Conservation (phyloP, 2,797 vertebrate genomes). For the Poecilia gillii region DNA sequence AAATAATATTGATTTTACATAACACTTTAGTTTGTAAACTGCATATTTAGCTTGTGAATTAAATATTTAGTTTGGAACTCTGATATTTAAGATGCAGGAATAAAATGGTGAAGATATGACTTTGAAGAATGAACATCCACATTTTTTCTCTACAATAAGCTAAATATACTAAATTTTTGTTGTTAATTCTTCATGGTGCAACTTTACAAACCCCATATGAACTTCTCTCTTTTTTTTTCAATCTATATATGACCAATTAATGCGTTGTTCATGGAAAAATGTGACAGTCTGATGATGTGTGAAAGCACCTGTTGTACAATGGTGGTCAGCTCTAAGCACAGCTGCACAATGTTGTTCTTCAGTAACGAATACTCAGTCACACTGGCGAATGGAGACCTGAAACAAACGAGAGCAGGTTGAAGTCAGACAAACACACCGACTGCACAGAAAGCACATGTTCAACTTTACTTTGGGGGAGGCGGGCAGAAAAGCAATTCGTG, state of each 20-base stretch:
- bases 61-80: too few relatives aligned
- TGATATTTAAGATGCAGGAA: too few relatives aligned
- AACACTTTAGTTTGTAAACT: too few relatives aligned
- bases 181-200: too few relatives aligned
- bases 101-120: too few relatives aligned
- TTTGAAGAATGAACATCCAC: too few relatives aligned
- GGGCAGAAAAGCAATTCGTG: too few relatives aligned
- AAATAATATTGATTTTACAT: too few relatives aligned
- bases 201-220: background rate
- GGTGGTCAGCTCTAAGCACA: constrained; percentile 93
- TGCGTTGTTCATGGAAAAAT: constrained; percentile 6
- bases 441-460: background rate
- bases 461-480: constrained; percentile 10
- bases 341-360: constrained; percentile 95
- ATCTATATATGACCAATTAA: background rate
- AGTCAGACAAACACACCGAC: background rate
- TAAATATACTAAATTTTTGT: too few relatives aligned
- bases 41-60: too few relatives aligned
- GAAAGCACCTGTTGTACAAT: constrained; percentile 91
- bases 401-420: constrained; percentile 28
- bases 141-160: too few relatives aligned
- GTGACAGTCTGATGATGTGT: constrained; percentile 8
- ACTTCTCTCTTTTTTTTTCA: background rate
- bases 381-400: constrained; percentile 92
- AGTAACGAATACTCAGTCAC: constrained; percentile 94